These are phyloP conservation scores for Glyphotaelius pellucidus DNA, from an alignment of 2,888 invertebrate species.

Conservation along the genomic window DNA sequence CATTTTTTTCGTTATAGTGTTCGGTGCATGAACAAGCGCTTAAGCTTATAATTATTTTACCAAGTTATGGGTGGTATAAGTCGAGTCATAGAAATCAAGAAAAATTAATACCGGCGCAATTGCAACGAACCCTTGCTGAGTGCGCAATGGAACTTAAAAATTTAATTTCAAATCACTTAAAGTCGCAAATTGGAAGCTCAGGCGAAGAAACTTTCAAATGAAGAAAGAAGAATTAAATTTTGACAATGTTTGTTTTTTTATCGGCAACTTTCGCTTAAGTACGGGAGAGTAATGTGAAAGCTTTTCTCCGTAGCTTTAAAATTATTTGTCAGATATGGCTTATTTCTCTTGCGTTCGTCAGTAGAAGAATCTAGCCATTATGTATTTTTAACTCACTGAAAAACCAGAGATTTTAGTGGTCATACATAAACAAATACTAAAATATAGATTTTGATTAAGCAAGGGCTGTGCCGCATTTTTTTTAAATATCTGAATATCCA, in stretches of 20 bases:
- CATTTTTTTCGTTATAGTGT: not conserved
- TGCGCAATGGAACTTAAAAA: constrained; percentile 42
- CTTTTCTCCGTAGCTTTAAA: not conserved
- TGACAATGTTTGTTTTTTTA: constrained; percentile 52
- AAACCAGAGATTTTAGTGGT: not conserved
- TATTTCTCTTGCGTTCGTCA: not conserved
- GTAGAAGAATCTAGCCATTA: not conserved
- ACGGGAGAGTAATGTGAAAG: not conserved
- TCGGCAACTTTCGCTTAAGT: constrained; percentile 37
- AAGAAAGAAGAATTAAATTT: constrained; percentile 59
- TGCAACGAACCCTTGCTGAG: constrained; percentile 14
- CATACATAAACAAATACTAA: not conserved
- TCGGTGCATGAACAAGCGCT: not conserved
- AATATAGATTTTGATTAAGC: not conserved
- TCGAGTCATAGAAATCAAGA: not conserved
- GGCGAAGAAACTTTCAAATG: constrained; percentile 51
- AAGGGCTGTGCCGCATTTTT: not conserved
- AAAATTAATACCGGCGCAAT: constrained; percentile 24
- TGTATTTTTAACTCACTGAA: not conserved
- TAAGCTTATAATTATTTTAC: not conserved
- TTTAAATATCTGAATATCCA: not conserved
- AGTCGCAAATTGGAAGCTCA: constrained; percentile 61
- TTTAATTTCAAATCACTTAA: constrained; percentile 61
- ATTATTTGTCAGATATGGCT: not conserved
- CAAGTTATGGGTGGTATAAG: not conserved